phyloP scores from a whole-genome alignment of 2,797 vertebrate species.

The Enteromius afrohamiltoni region DNA sequence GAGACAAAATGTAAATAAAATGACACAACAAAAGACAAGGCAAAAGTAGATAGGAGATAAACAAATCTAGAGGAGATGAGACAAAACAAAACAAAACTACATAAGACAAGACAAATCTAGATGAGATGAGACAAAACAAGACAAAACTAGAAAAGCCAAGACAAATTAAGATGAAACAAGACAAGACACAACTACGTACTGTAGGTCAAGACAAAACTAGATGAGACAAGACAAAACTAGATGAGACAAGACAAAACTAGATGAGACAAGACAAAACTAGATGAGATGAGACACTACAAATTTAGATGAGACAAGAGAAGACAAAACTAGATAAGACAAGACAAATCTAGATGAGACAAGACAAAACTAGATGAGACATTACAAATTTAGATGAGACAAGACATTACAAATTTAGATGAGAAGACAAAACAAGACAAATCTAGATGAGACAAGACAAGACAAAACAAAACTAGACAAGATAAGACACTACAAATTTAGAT shows the following conservation, averaged over 20 bases:
- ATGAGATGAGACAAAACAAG: not conserved
- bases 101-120: not conserved
- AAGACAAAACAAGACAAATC: not conserved
- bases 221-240: not conserved
- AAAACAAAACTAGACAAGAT: not conserved
- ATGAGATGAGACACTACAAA: too few relatives aligned
- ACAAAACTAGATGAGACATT: not conserved
- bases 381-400: too few relatives aligned
- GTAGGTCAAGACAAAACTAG: not conserved
- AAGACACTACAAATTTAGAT: not conserved
- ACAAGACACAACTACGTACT: not conserved
- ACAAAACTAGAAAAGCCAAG: not conserved
- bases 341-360: not conserved
- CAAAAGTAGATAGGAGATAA: not conserved
- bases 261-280: not conserved
- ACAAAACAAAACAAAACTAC: not conserved
- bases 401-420: fast-evolving
- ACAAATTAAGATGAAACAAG: not conserved
- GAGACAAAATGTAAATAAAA: not conserved
- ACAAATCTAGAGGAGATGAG: not conserved
- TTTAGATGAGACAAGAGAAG: not conserved
- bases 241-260: not conserved
- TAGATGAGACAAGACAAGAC: not conserved
- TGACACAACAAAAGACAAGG: not conserved
- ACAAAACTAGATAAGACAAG: conserved; percentile 4